phyloP scores from a whole-genome alignment of 2,113 vertebrate genomes.

The Macaca mulatta region DNA sequence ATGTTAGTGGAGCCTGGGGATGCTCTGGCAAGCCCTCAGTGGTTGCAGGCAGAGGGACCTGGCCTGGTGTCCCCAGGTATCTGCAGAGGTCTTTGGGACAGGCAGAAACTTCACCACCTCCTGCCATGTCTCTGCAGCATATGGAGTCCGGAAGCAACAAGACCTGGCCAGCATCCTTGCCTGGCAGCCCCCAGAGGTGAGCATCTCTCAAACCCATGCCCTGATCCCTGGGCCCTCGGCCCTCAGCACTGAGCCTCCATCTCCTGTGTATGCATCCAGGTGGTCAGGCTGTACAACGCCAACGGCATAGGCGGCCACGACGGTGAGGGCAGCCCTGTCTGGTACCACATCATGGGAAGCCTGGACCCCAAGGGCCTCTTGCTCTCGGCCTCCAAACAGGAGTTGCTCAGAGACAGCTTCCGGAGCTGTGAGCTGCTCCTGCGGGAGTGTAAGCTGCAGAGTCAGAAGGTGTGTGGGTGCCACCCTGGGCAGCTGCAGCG shows the following conservation, averaged over 20 bases:
- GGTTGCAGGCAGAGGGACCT: not conserved
- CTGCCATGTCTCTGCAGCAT: constrained; percentile 81
- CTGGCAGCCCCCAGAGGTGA: constrained; percentile 91
- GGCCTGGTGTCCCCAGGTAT: not conserved
- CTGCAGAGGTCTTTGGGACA: not conserved
- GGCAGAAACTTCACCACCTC: no score
- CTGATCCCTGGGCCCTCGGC: not conserved
- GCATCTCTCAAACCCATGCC: not conserved
- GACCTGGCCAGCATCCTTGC: constrained; percentile 85
- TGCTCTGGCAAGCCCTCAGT: not conserved
- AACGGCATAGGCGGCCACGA: constrained; percentile 90
- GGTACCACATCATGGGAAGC: constrained; percentile 90
- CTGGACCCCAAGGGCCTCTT: constrained; percentile 92
- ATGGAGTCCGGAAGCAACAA: constrained; percentile 89
- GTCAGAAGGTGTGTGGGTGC: constrained; percentile 80
- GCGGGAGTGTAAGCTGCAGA: constrained; percentile 85
- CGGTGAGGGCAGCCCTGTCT: constrained; percentile 89
- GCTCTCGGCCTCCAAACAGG: constrained; percentile 91
- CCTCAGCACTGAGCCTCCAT: not conserved
- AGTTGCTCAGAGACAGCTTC: constrained; percentile 92
- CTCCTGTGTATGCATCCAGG: constrained; percentile 75
- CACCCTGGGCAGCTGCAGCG: not conserved
- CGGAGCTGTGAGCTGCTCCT: constrained; percentile 89
- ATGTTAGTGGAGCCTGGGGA: not conserved
- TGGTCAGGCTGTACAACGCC: constrained; percentile 88